Percentiles rank a stretch among this genome's conserved stretches.
phyloP scores from a whole-genome alignment of 2,113 vertebrate genomes.

The Brachirus orientalis region DNA sequence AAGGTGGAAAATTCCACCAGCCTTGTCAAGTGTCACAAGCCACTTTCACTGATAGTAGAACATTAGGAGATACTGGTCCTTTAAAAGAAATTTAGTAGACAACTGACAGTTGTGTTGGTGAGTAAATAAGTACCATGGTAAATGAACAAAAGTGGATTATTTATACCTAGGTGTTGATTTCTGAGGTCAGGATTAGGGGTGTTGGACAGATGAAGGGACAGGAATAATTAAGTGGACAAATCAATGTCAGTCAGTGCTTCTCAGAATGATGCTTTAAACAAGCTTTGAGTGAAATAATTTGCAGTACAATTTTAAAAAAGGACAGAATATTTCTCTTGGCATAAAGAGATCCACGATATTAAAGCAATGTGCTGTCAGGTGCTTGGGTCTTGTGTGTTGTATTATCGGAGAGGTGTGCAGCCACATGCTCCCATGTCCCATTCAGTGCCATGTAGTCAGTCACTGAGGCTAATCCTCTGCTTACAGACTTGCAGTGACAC shows the following conservation, averaged over 20 bases:
- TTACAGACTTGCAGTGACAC: conserved; percentile 25
- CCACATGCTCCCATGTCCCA: conserved; percentile 27
- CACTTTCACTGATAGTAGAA: conserved; percentile 45
- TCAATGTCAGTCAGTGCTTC: no score
- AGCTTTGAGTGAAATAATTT: no score
- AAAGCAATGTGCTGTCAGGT: conserved; percentile 16
- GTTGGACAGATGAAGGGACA: no score
- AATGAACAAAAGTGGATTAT: conserved; percentile 14
- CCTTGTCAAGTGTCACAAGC: conserved; percentile 42
- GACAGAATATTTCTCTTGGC: no score
- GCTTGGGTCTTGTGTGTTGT: conserved; percentile 3
- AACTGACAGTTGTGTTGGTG: no score
- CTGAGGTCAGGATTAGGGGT: no score
- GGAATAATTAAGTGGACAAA: no score
- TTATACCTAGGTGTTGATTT: not conserved
- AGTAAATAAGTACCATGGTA: conserved; percentile 23
- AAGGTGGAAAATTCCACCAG: conserved; percentile 44
- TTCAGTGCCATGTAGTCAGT: conserved; percentile 24
- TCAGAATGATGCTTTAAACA: no score
- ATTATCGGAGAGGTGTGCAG: conserved; percentile 23
- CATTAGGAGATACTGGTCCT: conserved; percentile 19
- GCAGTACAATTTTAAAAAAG: not conserved
- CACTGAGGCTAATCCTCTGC: conserved; percentile 34
- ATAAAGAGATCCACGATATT: not conserved
- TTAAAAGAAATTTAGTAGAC: not conserved